Percentiles rank a stretch among this genome's conserved stretches.
Evolutionary conservation across 2,888 invertebrate genomes (phyloP).

Genomic region (Mimas tiliae): DNA sequence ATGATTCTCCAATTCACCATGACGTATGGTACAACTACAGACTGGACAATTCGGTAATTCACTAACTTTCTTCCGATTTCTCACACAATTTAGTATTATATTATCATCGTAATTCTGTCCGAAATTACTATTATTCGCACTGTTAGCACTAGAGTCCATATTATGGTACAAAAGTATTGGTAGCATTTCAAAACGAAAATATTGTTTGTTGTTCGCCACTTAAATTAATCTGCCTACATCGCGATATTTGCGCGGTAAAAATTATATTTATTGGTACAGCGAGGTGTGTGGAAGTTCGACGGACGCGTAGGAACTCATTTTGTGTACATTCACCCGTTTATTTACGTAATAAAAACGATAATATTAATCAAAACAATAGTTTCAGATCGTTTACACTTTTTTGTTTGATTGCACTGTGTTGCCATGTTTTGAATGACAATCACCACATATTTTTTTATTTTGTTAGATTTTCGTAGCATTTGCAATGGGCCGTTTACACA

Average conservation of each 20-base stretch:
- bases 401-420: constrained; percentile 30
- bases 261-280: constrained; percentile 41
- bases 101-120: constrained; percentile 68
- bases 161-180: constrained; percentile 75
- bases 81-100: constrained; percentile 76
- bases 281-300: constrained; percentile 58
- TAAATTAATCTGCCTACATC: constrained; percentile 75
- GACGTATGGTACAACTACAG: constrained; percentile 93
- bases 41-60: constrained; percentile 94
- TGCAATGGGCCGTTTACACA: too few species aligned
- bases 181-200: constrained; percentile 68
- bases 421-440: constrained; percentile 1
- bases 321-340: constrained; percentile 50
- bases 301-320: constrained; percentile 61
- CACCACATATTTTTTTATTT: too few species aligned
- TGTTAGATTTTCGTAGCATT: too few species aligned
- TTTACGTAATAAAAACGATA: constrained; percentile 35
- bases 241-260: constrained; percentile 54
- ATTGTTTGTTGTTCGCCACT: constrained; percentile 35
- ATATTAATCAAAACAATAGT: constrained; percentile 60
- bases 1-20: constrained; percentile 93
- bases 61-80: constrained; percentile 85
- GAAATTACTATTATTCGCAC: constrained; percentile 58
- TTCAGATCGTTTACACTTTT: constrained; percentile 55
- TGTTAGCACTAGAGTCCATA: constrained; percentile 75